These are phyloP conservation scores for Cirrhinus molitorella DNA, from an alignment of 2,797 vertebrate genomes.

Conservation along the genomic window DNA sequence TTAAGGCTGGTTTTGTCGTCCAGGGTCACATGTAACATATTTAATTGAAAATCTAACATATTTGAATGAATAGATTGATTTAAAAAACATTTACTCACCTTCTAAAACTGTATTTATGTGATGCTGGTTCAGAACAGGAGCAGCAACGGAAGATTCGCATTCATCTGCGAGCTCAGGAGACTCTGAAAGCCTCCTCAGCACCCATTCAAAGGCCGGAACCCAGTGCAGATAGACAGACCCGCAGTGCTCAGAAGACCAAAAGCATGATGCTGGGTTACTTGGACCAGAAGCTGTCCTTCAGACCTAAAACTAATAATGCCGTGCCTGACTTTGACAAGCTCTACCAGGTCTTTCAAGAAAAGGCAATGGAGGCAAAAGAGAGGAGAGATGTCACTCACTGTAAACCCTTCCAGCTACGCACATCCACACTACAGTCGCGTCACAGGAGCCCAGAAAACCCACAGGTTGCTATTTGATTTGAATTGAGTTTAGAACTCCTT, in stretches of 20 bases:
- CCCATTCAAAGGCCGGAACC: slow-evolving; percentile 66
- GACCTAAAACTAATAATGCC: slow-evolving; percentile 82
- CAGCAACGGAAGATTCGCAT: slow-evolving; percentile 79
- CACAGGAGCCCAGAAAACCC: slow-evolving; percentile 69
- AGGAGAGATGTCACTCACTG: slow-evolving; percentile 81
- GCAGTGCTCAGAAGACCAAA: slow-evolving; percentile 78
- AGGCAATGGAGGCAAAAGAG: slow-evolving; percentile 74
- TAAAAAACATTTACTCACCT: not conserved
- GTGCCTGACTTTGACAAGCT: slow-evolving; percentile 88
- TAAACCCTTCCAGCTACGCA: slow-evolving; percentile 89
- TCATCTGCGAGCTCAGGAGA: slow-evolving; percentile 80
- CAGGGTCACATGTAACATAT: not conserved
- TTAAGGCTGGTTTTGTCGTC: too few relatives aligned
- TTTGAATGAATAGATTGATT: not conserved
- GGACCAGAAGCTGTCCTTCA: slow-evolving; percentile 86
- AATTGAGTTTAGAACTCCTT: not conserved
- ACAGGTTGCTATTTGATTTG: slow-evolving; percentile 70
- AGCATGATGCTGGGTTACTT: slow-evolving; percentile 84
- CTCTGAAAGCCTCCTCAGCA: slow-evolving; percentile 73
- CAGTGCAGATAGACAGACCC: slow-evolving; percentile 61
- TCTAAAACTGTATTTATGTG: slow-evolving; percentile 8
- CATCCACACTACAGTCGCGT: slow-evolving; percentile 77
- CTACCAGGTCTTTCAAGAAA: slow-evolving; percentile 85
- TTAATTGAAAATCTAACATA: not conserved
- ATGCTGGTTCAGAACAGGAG: slow-evolving; percentile 81